Evolutionary conservation across 2,888 invertebrate genomes (phyloP), one percentile per base, ranked within the genome.

Genomic region (Mellilla xanthometata): DNA sequence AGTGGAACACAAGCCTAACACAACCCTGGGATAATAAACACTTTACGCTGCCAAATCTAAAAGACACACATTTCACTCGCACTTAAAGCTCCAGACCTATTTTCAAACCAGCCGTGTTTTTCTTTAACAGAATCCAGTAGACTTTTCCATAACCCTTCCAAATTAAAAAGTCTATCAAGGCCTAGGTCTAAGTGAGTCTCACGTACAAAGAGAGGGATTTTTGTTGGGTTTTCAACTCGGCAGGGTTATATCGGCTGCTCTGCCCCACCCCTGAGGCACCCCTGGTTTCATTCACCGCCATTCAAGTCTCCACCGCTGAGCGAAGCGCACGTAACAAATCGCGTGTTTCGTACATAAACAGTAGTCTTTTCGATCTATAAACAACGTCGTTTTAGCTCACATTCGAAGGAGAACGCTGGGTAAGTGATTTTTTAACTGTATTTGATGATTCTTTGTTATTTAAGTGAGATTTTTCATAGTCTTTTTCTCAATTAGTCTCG

Each of bases 271-370:
- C 78, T 52, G 23, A 54, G 58, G 76, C 62, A 72, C 80, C 82
- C 81, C 76, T 72, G 76, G 60, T 62, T 81, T 78, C 87, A 87
- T 86, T 87, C 87, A 86, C 78, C 80, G 77, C 71, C 31, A 46
- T 46, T 46, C 40, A 22, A 64, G 73, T 65, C 65, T 56, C 54
- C 51, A 42, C 60, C 55, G 58, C 69, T 76, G 69, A 41, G 54
- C 41, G 19, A 72, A 68, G 62, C 61, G 62, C 59, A 58, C 68
- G 77, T 44, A 6, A 7, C 42, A 39, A 33, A 46, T 53, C 61
- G 65, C 66, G 58, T 57, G 66, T 73, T 67, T 62, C 71, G 71
- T 65, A 61, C 48, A 51, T 44, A 45, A 42, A 54, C 33, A 42
- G 15, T 30, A 39, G 10, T 23, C 19, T 32, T 34, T 12, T 12